phyloP scores from a whole-genome alignment of 2,797 vertebrate genomes.

The Arnoldichthys spilopterus region DNA sequence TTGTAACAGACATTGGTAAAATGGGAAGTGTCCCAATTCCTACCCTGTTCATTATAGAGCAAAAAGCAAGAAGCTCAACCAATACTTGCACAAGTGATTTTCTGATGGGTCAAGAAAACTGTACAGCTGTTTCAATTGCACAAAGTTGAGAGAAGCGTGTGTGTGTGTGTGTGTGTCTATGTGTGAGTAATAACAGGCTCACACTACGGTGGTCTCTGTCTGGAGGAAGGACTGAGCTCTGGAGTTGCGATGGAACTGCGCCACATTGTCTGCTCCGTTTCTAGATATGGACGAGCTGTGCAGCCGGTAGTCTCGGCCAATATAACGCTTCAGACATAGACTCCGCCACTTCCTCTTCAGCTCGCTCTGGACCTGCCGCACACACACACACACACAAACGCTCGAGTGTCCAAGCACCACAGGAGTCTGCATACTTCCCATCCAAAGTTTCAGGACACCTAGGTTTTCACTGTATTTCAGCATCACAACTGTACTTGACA shows the following conservation, averaged over 20 bases:
- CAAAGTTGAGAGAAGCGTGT: background rate
- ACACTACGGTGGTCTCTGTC: constrained; percentile 89
- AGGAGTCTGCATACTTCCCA: background rate
- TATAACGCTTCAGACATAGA: constrained; percentile 76
- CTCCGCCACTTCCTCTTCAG: constrained; percentile 87
- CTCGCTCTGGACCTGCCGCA: constrained; percentile 88
- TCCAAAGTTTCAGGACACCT: background rate
- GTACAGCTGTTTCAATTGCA: constrained; percentile 4
- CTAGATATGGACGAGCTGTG: constrained; percentile 77
- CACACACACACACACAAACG: constrained; percentile 3
- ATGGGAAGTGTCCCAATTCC: background rate
- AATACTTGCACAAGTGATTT: background rate
- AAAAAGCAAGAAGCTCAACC: background rate
- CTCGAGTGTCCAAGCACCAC: too few species aligned
- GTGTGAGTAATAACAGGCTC: constrained; percentile 57
- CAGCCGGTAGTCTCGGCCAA: constrained; percentile 74
- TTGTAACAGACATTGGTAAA: constrained; percentile 11
- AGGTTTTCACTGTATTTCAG: too few species aligned
- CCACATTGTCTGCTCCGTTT: constrained; percentile 77
- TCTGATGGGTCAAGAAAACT: background rate
- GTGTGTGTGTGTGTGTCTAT: background rate
- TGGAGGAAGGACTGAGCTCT: constrained; percentile 89
- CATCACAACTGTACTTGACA: too few species aligned
- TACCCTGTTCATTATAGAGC: background rate
- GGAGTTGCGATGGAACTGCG: constrained; percentile 76